Conservation (phyloP, 2,888 invertebrate species). For the Philonicus albiceps region DNA sequence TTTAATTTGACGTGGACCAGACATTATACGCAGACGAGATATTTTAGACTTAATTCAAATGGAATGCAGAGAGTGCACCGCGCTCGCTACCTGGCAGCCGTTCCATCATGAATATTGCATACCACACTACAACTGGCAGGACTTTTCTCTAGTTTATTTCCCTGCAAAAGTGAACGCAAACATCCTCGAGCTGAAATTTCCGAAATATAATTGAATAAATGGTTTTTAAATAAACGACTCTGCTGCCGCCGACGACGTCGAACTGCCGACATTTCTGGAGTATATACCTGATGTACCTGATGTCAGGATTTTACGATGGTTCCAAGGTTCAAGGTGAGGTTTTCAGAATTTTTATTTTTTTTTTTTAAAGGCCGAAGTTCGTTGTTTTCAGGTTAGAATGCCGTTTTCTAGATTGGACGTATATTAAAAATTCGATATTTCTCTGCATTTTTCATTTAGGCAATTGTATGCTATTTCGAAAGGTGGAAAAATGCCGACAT, state of each 20-base stretch:
- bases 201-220: slow-evolving; percentile 11
- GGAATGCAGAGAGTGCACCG: not conserved
- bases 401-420: not conserved
- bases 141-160: not conserved
- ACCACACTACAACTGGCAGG: not conserved
- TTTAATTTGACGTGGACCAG: slow-evolving; percentile 33
- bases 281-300: not conserved
- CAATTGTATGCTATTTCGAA: not conserved
- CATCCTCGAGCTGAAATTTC: not conserved
- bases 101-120: slow-evolving; percentile 17
- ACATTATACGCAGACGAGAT: slow-evolving; percentile 28
- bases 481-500: not conserved
- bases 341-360: not conserved
- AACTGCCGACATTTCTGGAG: not conserved
- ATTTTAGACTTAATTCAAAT: slow-evolving; percentile 25
- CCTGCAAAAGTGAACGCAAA: not conserved
- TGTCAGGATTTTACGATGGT: not conserved
- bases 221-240: not conserved
- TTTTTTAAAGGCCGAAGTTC: not conserved
- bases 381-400: not conserved
- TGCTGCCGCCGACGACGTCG: not conserved
- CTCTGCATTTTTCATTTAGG: not conserved
- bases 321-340: not conserved
- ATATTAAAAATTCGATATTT: not conserved
- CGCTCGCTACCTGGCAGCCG: not conserved